These are phyloP conservation scores for Enteromius treurensis DNA, from an alignment of 2,797 vertebrate genomes.

Conservation along the genomic window DNA sequence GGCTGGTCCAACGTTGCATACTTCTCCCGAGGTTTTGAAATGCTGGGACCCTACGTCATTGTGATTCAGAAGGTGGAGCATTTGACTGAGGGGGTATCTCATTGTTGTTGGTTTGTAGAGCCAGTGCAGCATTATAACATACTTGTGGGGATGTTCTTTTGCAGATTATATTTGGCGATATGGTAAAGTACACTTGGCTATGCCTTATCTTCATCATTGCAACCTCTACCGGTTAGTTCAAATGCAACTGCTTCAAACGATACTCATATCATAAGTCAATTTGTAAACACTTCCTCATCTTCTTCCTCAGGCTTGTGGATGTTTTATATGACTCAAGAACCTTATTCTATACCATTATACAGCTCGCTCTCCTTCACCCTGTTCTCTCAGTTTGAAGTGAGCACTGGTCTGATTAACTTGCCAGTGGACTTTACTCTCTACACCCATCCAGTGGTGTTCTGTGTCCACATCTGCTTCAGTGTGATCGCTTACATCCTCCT, in stretches of 20 bases:
- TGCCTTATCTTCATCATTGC: slow-evolving; percentile 90
- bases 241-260: neutral
- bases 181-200: slow-evolving; percentile 94
- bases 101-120: neutral
- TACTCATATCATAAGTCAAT: too few relatives aligned
- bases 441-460: slow-evolving; percentile 73
- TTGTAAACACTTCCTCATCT: neutral
- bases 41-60: slow-evolving; percentile 95
- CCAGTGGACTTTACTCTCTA: slow-evolving; percentile 76
- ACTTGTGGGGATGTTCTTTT: slow-evolving; percentile 52
- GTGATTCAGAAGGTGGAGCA: slow-evolving; percentile 94
- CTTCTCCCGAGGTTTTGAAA: slow-evolving; percentile 93
- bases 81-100: neutral
- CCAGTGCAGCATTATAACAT: neutral
- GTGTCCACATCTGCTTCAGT: slow-evolving; percentile 76
- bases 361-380: slow-evolving; percentile 76
- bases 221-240: slow-evolving; percentile 87
- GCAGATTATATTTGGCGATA: slow-evolving; percentile 96
- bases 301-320: slow-evolving; percentile 76
- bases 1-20: slow-evolving; percentile 97
- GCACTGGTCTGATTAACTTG: slow-evolving; percentile 78
- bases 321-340: slow-evolving; percentile 80
- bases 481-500: slow-evolving; percentile 77
- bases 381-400: slow-evolving; percentile 80
- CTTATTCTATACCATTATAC: slow-evolving; percentile 68